Conservation (phyloP, 2,113 vertebrate genomes). For the Hemicordylus capensis region DNA sequence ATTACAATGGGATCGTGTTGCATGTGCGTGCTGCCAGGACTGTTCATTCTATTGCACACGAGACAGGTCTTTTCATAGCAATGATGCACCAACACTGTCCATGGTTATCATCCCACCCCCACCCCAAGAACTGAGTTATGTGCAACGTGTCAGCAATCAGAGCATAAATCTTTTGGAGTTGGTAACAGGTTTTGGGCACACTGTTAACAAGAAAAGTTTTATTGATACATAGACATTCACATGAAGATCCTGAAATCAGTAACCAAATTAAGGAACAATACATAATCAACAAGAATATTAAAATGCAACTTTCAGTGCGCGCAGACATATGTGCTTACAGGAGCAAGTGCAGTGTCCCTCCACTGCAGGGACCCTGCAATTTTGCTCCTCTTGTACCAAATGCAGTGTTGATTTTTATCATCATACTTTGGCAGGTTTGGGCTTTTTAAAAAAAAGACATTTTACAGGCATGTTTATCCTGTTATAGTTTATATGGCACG, state of each 20-base stretch:
- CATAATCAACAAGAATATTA: slow-evolving; percentile 38
- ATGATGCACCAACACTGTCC: slow-evolving; percentile 58
- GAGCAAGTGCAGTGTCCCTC: background rate
- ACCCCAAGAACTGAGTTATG: slow-evolving; percentile 48
- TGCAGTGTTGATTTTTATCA: background rate
- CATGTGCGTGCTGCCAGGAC: slow-evolving; percentile 68
- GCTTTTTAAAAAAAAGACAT: background rate
- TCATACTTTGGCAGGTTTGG: background rate
- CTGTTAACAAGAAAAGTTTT: slow-evolving; percentile 56
- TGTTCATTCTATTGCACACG: slow-evolving; percentile 59
- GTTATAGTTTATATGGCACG: no score
- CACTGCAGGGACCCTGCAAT: background rate
- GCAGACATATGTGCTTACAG: background rate
- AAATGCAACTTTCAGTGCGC: background rate
- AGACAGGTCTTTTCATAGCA: slow-evolving; percentile 68
- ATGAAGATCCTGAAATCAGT: slow-evolving; percentile 40
- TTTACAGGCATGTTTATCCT: background rate
- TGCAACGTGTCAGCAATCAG: slow-evolving; percentile 50
- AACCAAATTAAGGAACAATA: slow-evolving; percentile 29
- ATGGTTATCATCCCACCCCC: slow-evolving; percentile 14
- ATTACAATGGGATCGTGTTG: slow-evolving; percentile 70
- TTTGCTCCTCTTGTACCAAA: no score
- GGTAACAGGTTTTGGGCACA: accelerated
- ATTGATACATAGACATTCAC: slow-evolving; percentile 37
- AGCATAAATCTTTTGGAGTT: slow-evolving; percentile 35